Conservation (phyloP, 53 echinoderm and acorn worm species). For the Luidia sarsii region DNA sequence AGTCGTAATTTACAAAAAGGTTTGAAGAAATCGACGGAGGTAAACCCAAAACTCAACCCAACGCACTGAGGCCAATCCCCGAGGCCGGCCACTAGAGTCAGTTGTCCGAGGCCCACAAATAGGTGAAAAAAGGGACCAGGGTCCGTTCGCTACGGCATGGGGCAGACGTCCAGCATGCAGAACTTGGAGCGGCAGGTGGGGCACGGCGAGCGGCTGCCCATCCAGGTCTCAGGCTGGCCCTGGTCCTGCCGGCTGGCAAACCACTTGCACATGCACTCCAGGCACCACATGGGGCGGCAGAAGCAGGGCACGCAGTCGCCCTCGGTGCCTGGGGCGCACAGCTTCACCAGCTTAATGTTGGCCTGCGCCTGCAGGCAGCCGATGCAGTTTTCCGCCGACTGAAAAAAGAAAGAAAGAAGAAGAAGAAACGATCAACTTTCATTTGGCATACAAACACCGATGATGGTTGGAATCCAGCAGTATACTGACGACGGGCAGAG, state of each 20-base stretch:
- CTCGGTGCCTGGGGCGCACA: slow-evolving; percentile 56
- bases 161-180: slow-evolving; percentile 85
- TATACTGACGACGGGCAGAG: too few species aligned
- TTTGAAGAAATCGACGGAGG: too few species aligned
- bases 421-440: too few species aligned
- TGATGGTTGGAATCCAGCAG: too few species aligned
- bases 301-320: slow-evolving; percentile 91
- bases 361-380: slow-evolving; percentile 83
- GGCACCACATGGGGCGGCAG: slow-evolving; percentile 97
- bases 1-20: too few species aligned
- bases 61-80: too few species aligned
- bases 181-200: slow-evolving; percentile 92
- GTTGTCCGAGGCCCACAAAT: too few species aligned
- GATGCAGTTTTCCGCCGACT: slow-evolving; percentile 83
- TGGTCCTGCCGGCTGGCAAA: slow-evolving; percentile 89
- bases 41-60: too few species aligned
- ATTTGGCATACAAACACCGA: too few species aligned
- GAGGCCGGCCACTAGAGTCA: too few species aligned
- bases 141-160: slow-evolving; percentile 32
- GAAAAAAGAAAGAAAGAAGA: neutral
- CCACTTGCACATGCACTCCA: slow-evolving; percentile 97
- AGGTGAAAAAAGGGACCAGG: too few species aligned
- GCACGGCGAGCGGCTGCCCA: slow-evolving; percentile 82
- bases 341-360: slow-evolving; percentile 83
- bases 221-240: slow-evolving; percentile 82